These are phyloP conservation scores for Xanthia icteritia DNA, from an alignment of 2,888 invertebrate genomes.

Conservation along the genomic window DNA sequence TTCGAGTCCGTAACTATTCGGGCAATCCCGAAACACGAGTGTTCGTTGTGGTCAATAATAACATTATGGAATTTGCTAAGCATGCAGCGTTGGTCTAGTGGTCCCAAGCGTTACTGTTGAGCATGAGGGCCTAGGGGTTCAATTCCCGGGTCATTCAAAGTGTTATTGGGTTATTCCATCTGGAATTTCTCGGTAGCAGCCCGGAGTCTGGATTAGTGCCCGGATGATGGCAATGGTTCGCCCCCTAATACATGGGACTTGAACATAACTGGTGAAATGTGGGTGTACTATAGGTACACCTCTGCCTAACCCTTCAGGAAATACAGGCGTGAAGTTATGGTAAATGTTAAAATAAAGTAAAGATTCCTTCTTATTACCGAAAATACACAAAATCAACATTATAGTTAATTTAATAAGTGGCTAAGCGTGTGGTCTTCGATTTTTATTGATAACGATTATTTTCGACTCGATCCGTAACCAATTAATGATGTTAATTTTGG, in stretches of 20 bases:
- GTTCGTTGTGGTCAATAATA: neutral
- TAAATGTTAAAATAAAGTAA: neutral
- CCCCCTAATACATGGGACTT: neutral
- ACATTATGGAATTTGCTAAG: neutral
- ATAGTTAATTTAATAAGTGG: conserved; percentile 47
- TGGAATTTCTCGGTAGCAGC: neutral
- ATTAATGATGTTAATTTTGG: conserved; percentile 64
- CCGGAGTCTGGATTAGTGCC: too few species aligned
- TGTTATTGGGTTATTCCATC: neutral
- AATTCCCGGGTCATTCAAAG: neutral
- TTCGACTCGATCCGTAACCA: conserved; percentile 46
- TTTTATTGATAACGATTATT: conserved; percentile 58
- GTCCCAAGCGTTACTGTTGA: accelerated
- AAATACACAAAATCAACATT: conserved; percentile 25
- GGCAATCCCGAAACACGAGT: neutral
- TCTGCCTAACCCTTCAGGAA: neutral
- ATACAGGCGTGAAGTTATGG: neutral
- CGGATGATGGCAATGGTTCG: neutral
- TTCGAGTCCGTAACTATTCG: neutral
- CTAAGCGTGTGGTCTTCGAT: conserved; percentile 52
- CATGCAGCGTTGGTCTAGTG: neutral
- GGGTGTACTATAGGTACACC: neutral
- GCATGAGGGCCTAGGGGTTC: neutral
- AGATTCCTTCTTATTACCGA: neutral
- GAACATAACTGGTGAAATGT: neutral